These are phyloP conservation scores for Whitmania pigra DNA, from an alignment of 1,140 invertebrate genomes.

Conservation along the genomic window DNA sequence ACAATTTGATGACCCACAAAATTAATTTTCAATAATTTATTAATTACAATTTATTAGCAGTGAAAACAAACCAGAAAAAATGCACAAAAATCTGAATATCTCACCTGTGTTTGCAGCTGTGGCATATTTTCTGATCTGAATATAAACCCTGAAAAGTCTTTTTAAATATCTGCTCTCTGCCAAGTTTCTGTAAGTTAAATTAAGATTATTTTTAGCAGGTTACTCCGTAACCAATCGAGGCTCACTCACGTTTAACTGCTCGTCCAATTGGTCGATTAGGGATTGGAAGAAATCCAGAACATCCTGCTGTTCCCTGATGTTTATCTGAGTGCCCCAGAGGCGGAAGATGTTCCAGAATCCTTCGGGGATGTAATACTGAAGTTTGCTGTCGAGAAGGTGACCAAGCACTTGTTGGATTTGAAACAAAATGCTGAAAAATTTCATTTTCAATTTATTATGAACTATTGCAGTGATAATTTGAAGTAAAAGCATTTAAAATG, in stretches of 20 bases:
- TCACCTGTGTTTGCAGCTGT: constrained; percentile 76
- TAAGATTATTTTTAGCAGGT: no score
- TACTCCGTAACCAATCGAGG: no score
- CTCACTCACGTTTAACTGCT: constrained; percentile 73
- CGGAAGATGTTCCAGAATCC: constrained; percentile 35
- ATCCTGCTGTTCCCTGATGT: constrained; percentile 93
- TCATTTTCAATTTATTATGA: neutral
- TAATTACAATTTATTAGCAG: no score
- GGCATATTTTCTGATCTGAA: constrained; percentile 98
- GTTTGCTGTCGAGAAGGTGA: constrained; percentile 37
- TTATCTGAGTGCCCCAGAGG: constrained; percentile 83
- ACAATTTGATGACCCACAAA: no score
- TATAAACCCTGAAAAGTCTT: constrained; percentile 89
- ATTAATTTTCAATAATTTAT: no score
- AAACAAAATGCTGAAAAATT: constrained; percentile 36
- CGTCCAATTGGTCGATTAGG: constrained; percentile 86
- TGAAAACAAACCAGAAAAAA: no score
- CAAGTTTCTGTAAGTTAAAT: constrained; percentile 31
- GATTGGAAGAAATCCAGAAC: constrained; percentile 98
- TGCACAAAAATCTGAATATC: constrained; percentile 36
- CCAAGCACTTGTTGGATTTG: constrained; percentile 41
- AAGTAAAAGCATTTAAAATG: no score
- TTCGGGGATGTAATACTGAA: constrained; percentile 40
- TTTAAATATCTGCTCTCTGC: constrained; percentile 70
- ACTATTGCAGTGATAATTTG: neutral